A percentile compares a stretch with the other conserved stretches of the same genome.
Evolutionary conservation across 2,888 invertebrate genomes (phyloP).

Genomic region (Caradrina kadenii): DNA sequence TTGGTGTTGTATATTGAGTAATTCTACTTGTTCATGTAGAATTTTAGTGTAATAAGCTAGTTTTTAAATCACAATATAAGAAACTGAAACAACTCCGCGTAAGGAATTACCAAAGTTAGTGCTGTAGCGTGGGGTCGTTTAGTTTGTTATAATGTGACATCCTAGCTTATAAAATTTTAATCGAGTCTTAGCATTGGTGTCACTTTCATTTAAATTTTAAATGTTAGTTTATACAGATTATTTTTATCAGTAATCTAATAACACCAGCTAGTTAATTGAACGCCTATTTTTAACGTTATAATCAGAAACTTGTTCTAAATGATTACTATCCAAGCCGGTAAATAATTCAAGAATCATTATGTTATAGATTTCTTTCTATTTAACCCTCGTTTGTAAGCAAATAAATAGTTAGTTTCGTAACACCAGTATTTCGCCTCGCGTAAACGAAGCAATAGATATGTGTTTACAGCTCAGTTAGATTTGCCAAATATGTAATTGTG

Average conservation of each 20-base stretch:
- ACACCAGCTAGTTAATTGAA: neutral
- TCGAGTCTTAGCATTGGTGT: constrained; percentile 49
- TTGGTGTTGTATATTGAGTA: constrained; percentile 59
- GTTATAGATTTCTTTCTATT: constrained; percentile 40
- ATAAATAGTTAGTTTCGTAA: constrained; percentile 48
- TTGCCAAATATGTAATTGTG: constrained; percentile 88
- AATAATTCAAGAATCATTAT: constrained; percentile 21
- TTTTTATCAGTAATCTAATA: constrained; percentile 14
- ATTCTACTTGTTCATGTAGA: constrained; percentile 58
- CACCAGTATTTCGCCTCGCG: constrained; percentile 54
- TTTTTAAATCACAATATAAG: constrained; percentile 41
- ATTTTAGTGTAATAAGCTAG: constrained; percentile 41
- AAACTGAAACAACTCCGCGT: constrained; percentile 28
- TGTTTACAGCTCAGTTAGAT: constrained; percentile 81
- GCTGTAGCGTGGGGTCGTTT: constrained; percentile 6
- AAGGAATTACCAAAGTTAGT: constrained; percentile 9
- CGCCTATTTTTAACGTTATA: neutral
- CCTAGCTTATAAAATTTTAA: constrained; percentile 50
- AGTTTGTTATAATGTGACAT: constrained; percentile 46
- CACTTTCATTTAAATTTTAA: constrained; percentile 8
- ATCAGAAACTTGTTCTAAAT: neutral
- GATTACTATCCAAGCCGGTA: constrained; percentile 14
- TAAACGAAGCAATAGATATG: constrained; percentile 58
- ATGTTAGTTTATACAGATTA: constrained; percentile 22
- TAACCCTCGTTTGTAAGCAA: constrained; percentile 39